phyloP scores from a whole-genome alignment of 2,113 vertebrate species.

The Scytalopus superciliaris region DNA sequence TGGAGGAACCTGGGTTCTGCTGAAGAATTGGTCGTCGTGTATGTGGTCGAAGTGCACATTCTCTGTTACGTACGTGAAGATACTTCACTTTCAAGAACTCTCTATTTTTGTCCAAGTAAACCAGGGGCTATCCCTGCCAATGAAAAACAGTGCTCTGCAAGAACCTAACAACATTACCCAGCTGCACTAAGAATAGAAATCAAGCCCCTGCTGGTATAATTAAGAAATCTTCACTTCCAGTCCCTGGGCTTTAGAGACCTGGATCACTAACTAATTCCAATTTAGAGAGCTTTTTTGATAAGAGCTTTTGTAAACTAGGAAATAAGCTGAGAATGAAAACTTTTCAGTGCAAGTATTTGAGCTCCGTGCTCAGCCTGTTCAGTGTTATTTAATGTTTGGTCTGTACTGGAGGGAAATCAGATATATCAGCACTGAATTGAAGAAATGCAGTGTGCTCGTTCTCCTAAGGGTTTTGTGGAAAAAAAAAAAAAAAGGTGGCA shows the following conservation, averaged over 20 bases:
- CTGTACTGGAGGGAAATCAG: slow-evolving; percentile 61
- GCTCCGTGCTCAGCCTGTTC: background rate
- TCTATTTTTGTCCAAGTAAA: background rate
- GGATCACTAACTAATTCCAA: slow-evolving; percentile 74
- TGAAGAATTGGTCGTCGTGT: background rate
- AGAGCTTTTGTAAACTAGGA: slow-evolving; percentile 68
- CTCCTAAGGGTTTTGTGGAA: background rate
- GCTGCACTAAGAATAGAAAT: slow-evolving; percentile 70
- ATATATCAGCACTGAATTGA: slow-evolving; percentile 31
- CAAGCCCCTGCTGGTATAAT: slow-evolving; percentile 72
- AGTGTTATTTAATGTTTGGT: slow-evolving; percentile 43
- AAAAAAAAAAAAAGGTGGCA: background rate
- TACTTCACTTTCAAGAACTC: background rate
- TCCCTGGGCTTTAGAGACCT: slow-evolving; percentile 69
- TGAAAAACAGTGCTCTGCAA: slow-evolving; percentile 8
- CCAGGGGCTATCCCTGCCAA: background rate
- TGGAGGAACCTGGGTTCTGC: background rate
- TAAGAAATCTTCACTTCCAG: slow-evolving; percentile 74
- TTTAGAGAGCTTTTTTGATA: slow-evolving; percentile 72
- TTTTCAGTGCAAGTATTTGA: slow-evolving; percentile 37
- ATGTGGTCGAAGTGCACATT: background rate
- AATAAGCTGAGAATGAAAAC: slow-evolving; percentile 57
- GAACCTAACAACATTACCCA: slow-evolving; percentile 52
- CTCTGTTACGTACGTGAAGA: background rate
- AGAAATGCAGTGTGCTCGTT: background rate